A percentile compares a stretch with the other conserved stretches of the same genome.
phyloP scores from a whole-genome alignment of 2,888 invertebrate species.

The Cephus pygmeus region DNA sequence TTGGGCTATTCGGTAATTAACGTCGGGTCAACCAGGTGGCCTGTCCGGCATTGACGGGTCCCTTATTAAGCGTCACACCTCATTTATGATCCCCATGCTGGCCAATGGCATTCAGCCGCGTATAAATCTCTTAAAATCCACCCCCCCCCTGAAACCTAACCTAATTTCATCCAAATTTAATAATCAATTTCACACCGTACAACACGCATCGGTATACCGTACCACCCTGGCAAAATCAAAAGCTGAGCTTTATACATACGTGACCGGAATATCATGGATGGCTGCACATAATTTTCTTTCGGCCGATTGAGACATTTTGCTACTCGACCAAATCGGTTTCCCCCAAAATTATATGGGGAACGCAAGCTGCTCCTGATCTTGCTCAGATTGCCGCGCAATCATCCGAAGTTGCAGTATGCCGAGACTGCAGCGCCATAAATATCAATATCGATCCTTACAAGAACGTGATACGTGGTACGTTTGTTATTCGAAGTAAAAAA shows the following conservation, averaged over 20 bases:
- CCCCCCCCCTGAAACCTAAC: background rate
- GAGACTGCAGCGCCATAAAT: background rate
- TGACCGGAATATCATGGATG: background rate
- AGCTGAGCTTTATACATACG: background rate
- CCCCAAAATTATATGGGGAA: slow-evolving; percentile 1
- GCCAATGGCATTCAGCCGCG: background rate
- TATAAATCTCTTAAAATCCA: background rate
- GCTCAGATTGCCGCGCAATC: background rate
- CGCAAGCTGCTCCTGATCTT: background rate
- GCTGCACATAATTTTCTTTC: background rate
- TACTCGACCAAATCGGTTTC: background rate
- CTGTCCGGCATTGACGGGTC: slow-evolving; percentile 10
- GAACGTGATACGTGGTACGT: background rate
- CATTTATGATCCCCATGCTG: slow-evolving; percentile 1
- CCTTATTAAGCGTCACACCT: slow-evolving; percentile 17
- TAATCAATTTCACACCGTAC: background rate
- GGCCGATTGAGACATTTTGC: background rate
- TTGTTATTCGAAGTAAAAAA: background rate
- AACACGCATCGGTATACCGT: background rate
- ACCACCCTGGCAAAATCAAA: background rate
- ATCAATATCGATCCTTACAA: background rate
- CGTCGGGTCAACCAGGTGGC: slow-evolving; percentile 11
- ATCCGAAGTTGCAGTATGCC: background rate
- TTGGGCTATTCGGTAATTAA: slow-evolving; percentile 18
- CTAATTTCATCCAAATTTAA: background rate